Evolutionary conservation across 2,113 vertebrate species (phyloP).

Genomic region (Calypte anna): DNA sequence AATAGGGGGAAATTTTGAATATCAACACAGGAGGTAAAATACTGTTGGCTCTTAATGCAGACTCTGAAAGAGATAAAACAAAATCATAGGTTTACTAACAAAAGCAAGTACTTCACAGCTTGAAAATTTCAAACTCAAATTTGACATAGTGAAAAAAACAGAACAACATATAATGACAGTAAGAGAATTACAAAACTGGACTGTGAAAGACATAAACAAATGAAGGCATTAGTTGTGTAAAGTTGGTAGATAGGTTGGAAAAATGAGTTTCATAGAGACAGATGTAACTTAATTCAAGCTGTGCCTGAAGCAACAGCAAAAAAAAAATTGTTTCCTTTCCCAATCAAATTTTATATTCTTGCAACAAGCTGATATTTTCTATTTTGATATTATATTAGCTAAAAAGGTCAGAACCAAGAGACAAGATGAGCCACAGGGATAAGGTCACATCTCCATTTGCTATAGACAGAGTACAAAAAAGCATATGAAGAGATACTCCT

Average conservation of each 20-base stretch:
- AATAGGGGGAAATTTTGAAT: background rate
- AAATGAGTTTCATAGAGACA: background rate
- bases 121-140: background rate
- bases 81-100: background rate
- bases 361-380: background rate
- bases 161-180: background rate
- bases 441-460: background rate
- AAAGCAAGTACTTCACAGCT: background rate
- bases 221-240: background rate
- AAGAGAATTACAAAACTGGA: background rate
- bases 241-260: background rate
- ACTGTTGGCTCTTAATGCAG: background rate
- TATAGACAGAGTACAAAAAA: background rate
- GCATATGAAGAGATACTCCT: background rate
- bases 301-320: background rate
- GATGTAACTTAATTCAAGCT: background rate
- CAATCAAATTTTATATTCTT: background rate
- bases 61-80: background rate
- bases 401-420: background rate
- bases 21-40: background rate
- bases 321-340: background rate
- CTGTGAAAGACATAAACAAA: background rate
- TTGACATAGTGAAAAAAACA: background rate
- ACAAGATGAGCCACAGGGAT: rapidly evolving
- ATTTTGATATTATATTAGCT: background rate